Percentiles rank a stretch among this genome's conserved stretches.
These are phyloP conservation scores for Pediacus dermestoides DNA, from an alignment of 2,888 invertebrate genomes.

Conservation along the genomic window DNA sequence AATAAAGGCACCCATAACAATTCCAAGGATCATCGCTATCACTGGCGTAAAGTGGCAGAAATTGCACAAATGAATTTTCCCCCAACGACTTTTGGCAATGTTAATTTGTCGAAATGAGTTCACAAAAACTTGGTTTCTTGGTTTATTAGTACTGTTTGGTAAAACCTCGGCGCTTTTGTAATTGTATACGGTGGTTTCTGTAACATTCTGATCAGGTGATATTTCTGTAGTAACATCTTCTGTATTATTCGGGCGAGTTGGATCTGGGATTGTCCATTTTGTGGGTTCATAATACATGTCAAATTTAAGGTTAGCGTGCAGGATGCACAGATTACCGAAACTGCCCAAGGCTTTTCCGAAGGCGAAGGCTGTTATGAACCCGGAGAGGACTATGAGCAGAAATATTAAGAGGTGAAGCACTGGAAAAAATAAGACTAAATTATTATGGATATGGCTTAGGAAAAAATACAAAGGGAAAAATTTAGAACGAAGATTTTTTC, in stretches of 20 bases:
- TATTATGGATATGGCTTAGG: too few species aligned
- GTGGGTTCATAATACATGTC: slow-evolving; percentile 4
- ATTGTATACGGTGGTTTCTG: too few species aligned
- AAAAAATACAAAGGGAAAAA: too few species aligned
- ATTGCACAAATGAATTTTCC: slow-evolving; percentile 27
- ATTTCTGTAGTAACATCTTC: too few species aligned
- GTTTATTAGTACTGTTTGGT: neutral
- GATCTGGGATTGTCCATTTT: slow-evolving; percentile 4
- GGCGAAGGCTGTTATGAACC: slow-evolving; percentile 28
- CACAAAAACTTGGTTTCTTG: slow-evolving; percentile 10
- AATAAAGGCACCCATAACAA: slow-evolving; percentile 33
- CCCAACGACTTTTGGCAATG: slow-evolving; percentile 26
- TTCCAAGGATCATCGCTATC: slow-evolving; percentile 31
- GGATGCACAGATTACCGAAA: slow-evolving; percentile 35
- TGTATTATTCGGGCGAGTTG: slow-evolving; percentile 4
- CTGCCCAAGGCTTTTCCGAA: slow-evolving; percentile 28
- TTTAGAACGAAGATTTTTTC: too few species aligned
- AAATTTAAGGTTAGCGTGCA: slow-evolving; percentile 24
- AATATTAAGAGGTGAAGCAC: slow-evolving; percentile 28
- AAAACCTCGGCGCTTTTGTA: slow-evolving; percentile 1
- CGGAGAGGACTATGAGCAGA: slow-evolving; percentile 22
- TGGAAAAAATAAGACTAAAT: slow-evolving; percentile 19
- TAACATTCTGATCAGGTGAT: too few species aligned
- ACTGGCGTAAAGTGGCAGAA: slow-evolving; percentile 33
- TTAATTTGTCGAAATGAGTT: slow-evolving; percentile 13